phyloP scores from a whole-genome alignment of 2,888 invertebrate species.

The Eueremaeus valkanovi region DNA sequence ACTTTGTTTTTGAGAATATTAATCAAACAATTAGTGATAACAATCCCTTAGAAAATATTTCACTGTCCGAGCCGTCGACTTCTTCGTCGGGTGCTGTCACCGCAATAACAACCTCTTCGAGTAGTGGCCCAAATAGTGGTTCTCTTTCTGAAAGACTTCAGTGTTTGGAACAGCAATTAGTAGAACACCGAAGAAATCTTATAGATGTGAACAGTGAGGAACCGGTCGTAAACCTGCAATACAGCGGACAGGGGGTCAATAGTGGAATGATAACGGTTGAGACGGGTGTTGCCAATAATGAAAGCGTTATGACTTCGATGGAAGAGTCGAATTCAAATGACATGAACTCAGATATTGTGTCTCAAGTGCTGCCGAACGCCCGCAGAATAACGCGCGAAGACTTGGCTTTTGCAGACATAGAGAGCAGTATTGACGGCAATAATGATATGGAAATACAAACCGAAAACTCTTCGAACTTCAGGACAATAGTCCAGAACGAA shows the following conservation, averaged over 20 bases:
- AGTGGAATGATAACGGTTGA: constrained; percentile 57
- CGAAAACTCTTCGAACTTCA: background rate
- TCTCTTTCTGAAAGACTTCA: background rate
- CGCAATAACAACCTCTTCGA: background rate
- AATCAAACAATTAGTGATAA: background rate
- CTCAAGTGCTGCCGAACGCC: background rate
- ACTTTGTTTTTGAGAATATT: too few relatives aligned
- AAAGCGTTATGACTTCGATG: background rate
- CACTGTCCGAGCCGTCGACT: background rate
- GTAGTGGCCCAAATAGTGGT: background rate
- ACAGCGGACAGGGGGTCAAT: constrained; percentile 62
- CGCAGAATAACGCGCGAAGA: background rate
- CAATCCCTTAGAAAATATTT: background rate
- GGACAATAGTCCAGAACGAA: background rate
- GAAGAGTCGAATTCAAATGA: background rate
- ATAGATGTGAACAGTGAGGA: constrained; percentile 56
- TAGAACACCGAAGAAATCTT: background rate
- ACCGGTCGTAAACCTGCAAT: constrained; percentile 62
- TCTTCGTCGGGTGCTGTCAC: background rate
- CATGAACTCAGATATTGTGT: constrained; percentile 42
- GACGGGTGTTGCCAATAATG: background rate
- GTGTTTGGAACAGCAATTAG: constrained; percentile 3
- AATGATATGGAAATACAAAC: constrained; percentile 17
- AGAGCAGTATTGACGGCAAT: background rate
- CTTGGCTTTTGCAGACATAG: background rate